Evolutionary conservation across 2,113 vertebrate genomes (phyloP).

Genomic region (Empidonax alnorum): DNA sequence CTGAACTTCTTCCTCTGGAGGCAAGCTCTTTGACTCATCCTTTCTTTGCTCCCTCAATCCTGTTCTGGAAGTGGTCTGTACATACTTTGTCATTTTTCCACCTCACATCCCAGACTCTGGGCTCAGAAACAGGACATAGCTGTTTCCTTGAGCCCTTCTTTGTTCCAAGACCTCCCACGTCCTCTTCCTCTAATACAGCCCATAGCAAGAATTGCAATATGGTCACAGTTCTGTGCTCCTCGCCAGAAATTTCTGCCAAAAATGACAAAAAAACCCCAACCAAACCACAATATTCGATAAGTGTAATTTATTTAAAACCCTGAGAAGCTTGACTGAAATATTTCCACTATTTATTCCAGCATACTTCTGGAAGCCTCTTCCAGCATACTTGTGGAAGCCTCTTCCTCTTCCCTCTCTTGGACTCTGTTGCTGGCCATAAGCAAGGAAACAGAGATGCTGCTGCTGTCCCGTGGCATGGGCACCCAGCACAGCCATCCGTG

Average conservation of each 20-base stretch:
- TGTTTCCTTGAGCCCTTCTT: neutral
- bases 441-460: neutral
- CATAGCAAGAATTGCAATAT: neutral
- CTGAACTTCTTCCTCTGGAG: neutral
- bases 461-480: neutral
- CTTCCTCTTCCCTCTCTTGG: neutral
- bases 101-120: neutral
- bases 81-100: neutral
- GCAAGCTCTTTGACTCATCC: neutral
- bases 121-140: neutral
- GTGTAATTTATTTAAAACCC: conserved; percentile 28
- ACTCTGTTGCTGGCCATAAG: neutral
- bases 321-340: conserved; percentile 30
- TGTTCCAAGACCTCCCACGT: conserved; percentile 57
- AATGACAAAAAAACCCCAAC: neutral
- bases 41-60: neutral
- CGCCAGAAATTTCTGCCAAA: conserved; percentile 49
- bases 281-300: conserved; percentile 39
- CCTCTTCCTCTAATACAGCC: conserved; percentile 10
- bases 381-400: conserved; percentile 5
- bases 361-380: conserved; percentile 14
- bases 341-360: conserved; percentile 39
- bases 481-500: neutral
- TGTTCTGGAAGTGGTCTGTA: neutral
- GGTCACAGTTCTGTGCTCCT: neutral